phyloP scores from a whole-genome alignment of 2,888 invertebrate species.

The Drosophila anomalipes region DNA sequence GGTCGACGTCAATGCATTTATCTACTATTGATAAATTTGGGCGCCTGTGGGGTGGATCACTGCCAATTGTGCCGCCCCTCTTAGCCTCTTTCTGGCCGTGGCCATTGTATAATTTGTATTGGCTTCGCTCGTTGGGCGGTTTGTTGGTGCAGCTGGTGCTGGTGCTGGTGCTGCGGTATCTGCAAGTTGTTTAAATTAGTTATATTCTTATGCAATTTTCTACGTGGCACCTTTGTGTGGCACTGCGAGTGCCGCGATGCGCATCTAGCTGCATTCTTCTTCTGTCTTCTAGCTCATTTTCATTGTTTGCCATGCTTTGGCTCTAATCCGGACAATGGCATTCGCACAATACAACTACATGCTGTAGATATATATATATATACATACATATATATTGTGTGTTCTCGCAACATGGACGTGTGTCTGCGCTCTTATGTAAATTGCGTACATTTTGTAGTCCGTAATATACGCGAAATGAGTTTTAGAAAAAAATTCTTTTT shows the following conservation, averaged over 20 bases:
- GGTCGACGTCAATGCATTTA: conserved; percentile 37
- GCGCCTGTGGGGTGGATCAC: conserved; percentile 27
- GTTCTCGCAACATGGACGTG: conserved; percentile 24
- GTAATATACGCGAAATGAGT: conserved; percentile 66
- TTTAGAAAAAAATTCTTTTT: conserved; percentile 23
- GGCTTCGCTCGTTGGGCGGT: conserved; percentile 35
- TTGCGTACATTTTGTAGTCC: conserved; percentile 59
- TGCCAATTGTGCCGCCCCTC: neutral
- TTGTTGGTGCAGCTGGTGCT: conserved; percentile 19
- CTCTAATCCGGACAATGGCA: conserved; percentile 62
- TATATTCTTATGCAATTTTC: conserved; percentile 80
- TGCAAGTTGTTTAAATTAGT: conserved; percentile 79
- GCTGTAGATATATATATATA: conserved; percentile 33
- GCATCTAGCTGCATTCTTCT: conserved; percentile 40
- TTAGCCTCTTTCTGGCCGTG: neutral
- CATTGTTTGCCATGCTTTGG: conserved; percentile 63
- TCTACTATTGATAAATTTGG: conserved; percentile 49
- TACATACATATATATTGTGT: conserved; percentile 6
- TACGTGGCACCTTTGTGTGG: conserved; percentile 75
- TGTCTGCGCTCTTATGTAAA: conserved; percentile 52
- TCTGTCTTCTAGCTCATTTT: conserved; percentile 34
- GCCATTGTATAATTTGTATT: conserved; percentile 73
- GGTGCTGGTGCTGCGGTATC: conserved; percentile 51
- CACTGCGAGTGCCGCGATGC: conserved; percentile 47
- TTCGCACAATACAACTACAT: conserved; percentile 36